Conservation (phyloP, 2,888 invertebrate species). For the Netelia virgata region DNA sequence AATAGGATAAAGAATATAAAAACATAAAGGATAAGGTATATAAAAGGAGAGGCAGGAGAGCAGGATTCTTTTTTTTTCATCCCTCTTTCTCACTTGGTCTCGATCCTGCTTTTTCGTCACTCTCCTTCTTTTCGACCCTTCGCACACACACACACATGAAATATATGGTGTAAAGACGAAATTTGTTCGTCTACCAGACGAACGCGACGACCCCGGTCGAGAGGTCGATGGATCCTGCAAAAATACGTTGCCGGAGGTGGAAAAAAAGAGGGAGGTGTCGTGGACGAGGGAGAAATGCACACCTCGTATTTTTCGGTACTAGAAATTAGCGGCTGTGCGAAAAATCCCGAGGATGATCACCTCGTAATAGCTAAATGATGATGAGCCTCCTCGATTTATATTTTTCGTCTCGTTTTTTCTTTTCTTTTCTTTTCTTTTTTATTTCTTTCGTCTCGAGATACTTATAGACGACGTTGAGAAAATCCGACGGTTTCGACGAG, state of each 20-base stretch:
- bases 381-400: background rate
- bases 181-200: slow-evolving; percentile 60
- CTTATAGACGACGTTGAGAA: background rate
- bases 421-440: background rate
- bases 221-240: slow-evolving; percentile 71
- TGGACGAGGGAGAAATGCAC: too few species aligned
- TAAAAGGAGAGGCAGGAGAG: slow-evolving; percentile 74
- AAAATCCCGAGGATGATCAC: background rate
- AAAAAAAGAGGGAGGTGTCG: slow-evolving; percentile 3
- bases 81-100: slow-evolving; percentile 25
- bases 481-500: too few species aligned
- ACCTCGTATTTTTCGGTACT: background rate
- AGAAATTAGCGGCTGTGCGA: slow-evolving; percentile 6
- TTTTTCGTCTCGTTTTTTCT: background rate
- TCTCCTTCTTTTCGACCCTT: slow-evolving; percentile 45
- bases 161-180: slow-evolving; percentile 63
- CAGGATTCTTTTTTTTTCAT: slow-evolving; percentile 66
- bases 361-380: slow-evolving; percentile 3
- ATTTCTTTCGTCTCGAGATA: slow-evolving; percentile 9
- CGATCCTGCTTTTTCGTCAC: slow-evolving; percentile 47
- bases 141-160: slow-evolving; percentile 62
- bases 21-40: slow-evolving; percentile 77
- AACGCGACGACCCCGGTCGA: slow-evolving; percentile 1
- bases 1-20: slow-evolving; percentile 77
- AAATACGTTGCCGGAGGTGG: slow-evolving; percentile 73